Evolutionary conservation across 2,113 vertebrate species (phyloP).

Genomic region (Centropus bengalensis): DNA sequence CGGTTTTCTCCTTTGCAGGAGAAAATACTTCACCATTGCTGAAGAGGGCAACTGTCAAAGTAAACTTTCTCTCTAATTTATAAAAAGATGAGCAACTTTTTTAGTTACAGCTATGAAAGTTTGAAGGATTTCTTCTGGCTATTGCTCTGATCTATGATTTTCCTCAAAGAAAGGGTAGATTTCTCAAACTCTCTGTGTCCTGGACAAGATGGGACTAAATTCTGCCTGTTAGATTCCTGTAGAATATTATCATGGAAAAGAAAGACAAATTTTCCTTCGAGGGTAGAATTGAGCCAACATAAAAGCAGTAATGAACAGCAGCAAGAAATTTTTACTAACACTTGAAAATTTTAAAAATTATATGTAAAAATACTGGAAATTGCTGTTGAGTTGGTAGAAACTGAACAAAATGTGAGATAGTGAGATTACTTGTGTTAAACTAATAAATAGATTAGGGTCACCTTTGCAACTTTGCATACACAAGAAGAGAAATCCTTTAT

Average conservation of each 20-base stretch:
- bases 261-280: not conserved
- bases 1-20: not conserved
- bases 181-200: not conserved
- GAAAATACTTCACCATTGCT: not conserved
- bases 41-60: not conserved
- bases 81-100: not conserved
- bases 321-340: not conserved
- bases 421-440: not conserved
- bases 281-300: not conserved
- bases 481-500: conserved; percentile 54
- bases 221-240: not conserved
- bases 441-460: conserved; percentile 29
- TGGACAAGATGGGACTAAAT: not conserved
- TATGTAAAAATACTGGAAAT: not conserved
- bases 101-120: not conserved
- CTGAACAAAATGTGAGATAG: not conserved
- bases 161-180: not conserved
- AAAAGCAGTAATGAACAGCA: not conserved
- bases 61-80: not conserved
- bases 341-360: not conserved
- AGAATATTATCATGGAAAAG: not conserved
- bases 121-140: not conserved
- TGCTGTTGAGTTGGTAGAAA: not conserved
- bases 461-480: conserved; percentile 31
- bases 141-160: not conserved